Evolutionary conservation across 2,113 vertebrate species (phyloP).

Genomic region (Psittacula cyanocephala): DNA sequence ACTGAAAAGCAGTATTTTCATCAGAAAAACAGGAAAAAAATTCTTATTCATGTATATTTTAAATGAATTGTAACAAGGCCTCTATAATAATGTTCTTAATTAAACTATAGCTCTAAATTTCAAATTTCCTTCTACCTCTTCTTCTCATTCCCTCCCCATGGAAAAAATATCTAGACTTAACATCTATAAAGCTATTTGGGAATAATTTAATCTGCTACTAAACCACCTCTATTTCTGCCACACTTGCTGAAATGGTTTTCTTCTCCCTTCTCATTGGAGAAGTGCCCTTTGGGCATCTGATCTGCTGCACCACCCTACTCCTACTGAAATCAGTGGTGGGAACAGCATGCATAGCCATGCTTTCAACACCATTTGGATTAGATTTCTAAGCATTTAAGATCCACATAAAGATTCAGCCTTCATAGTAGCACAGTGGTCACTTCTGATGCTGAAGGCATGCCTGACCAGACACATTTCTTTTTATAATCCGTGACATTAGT

Average conservation of each 20-base stretch:
- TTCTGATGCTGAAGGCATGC: not conserved
- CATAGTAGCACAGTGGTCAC: not conserved
- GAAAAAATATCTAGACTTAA: not conserved
- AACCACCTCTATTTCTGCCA: not conserved
- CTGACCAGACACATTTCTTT: not conserved
- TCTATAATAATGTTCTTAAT: slow-evolving; percentile 42
- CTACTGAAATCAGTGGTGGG: not conserved
- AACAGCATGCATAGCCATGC: not conserved
- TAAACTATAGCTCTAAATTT: slow-evolving; percentile 41
- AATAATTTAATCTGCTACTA: not conserved
- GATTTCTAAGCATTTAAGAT: not conserved
- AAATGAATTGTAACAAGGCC: slow-evolving; percentile 27
- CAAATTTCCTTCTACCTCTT: not conserved
- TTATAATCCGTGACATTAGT: not conserved
- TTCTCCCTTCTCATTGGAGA: not conserved
- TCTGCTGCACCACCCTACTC: not conserved
- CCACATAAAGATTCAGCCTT: not conserved
- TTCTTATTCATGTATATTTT: not conserved
- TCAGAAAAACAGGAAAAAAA: not conserved
- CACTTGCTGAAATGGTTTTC: not conserved
- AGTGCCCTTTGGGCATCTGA: not conserved
- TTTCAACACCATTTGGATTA: not conserved
- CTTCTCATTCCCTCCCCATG: not conserved
- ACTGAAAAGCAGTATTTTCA: not conserved
- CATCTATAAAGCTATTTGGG: not conserved